These are phyloP conservation scores for Branchipolynoe longqiensis DNA, from an alignment of 2,888 invertebrate genomes.

Conservation along the genomic window DNA sequence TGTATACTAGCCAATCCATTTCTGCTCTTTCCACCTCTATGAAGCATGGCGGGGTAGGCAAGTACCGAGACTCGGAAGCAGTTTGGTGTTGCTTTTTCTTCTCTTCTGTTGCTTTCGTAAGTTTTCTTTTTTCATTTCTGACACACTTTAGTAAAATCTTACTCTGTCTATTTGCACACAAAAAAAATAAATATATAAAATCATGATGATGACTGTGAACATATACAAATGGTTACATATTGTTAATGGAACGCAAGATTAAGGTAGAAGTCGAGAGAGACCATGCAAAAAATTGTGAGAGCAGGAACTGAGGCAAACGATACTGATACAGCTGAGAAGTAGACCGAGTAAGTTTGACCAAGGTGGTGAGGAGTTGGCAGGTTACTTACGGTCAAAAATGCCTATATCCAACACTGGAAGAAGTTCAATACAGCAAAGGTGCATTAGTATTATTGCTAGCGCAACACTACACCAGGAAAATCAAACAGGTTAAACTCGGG, in stretches of 20 bases:
- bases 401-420: constrained; percentile 58
- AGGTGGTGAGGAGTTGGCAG: constrained; percentile 57
- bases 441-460: constrained; percentile 60
- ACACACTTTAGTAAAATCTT: constrained; percentile 16
- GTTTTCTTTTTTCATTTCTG: constrained; percentile 17
- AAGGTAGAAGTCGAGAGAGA: constrained; percentile 51
- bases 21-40: constrained; percentile 49
- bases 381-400: constrained; percentile 61
- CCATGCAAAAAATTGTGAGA: constrained; percentile 54
- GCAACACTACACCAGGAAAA: constrained; percentile 57
- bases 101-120: no score
- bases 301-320: constrained; percentile 60
- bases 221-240: constrained; percentile 61
- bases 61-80: constrained; percentile 15
- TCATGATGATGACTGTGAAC: constrained; percentile 59
- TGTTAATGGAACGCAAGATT: constrained; percentile 46
- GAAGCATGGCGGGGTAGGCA: constrained; percentile 33
- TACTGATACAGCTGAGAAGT: constrained; percentile 56
- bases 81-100: constrained; percentile 26
- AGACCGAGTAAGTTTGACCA: constrained; percentile 56
- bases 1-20: constrained; percentile 57
- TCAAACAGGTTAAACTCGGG: constrained; percentile 44
- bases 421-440: constrained; percentile 60
- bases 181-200: no score
- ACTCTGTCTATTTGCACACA: constrained; percentile 50